Evolutionary conservation across 2,797 vertebrate species (phyloP).

Genomic region (Anabacerthia variegaticeps): DNA sequence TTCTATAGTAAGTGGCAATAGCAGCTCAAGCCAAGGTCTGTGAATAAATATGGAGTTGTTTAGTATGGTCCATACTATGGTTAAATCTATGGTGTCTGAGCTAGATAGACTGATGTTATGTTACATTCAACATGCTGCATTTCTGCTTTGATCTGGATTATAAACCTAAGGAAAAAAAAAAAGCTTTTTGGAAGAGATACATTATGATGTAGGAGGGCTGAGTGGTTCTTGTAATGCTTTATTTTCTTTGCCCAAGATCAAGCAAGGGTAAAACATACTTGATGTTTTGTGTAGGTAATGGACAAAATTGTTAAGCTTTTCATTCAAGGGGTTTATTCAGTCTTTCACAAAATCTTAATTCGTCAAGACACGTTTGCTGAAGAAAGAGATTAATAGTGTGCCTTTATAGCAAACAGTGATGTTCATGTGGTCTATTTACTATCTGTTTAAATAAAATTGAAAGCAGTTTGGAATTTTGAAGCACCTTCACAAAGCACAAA

Average conservation of each 20-base stretch:
- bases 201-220: background rate
- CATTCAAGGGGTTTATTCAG: background rate
- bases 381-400: background rate
- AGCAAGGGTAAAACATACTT: background rate
- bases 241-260: background rate
- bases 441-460: conserved; percentile 1
- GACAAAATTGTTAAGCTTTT: background rate
- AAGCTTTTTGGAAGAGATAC: background rate
- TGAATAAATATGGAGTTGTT: background rate
- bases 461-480: background rate
- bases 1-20: background rate
- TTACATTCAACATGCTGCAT: background rate
- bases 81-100: background rate
- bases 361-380: background rate
- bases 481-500: background rate
- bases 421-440: background rate
- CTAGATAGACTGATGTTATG: background rate
- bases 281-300: background rate
- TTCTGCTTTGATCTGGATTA: background rate
- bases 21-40: background rate
- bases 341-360: background rate
- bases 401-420: background rate
- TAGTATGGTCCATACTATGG: background rate
- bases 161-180: background rate
- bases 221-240: background rate